Conservation (phyloP, 2,797 vertebrate species). For the Petrocephalus sullivani region DNA sequence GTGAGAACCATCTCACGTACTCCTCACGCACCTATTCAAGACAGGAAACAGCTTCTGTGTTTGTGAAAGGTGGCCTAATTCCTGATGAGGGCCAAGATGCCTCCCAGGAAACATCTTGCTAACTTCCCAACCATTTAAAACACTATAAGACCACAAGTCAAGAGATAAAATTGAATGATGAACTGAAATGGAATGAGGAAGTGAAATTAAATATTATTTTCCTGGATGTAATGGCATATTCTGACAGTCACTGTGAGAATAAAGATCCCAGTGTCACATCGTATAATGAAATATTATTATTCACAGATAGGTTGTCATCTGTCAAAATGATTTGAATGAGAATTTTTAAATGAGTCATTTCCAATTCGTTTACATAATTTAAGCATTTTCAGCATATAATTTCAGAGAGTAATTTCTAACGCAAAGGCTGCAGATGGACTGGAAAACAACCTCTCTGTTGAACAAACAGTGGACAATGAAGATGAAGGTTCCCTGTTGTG, state of each 20-base stretch:
- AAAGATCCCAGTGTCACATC: background rate
- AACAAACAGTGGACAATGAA: slow-evolving; percentile 28
- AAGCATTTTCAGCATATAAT: background rate
- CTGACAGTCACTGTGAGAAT: background rate
- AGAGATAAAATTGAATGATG: background rate
- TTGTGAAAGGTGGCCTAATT: background rate
- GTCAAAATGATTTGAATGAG: background rate
- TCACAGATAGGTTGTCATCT: background rate
- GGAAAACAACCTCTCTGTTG: slow-evolving; percentile 20
- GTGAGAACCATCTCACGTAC: slow-evolving; percentile 47
- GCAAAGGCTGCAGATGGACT: background rate
- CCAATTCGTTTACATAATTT: background rate
- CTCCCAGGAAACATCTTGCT: background rate
- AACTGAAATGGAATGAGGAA: background rate
- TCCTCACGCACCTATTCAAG: slow-evolving; percentile 39
- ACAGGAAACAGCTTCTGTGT: background rate
- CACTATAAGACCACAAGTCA: background rate
- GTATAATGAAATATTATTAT: background rate
- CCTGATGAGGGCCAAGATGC: background rate
- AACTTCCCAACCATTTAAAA: background rate
- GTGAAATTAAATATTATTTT: background rate
- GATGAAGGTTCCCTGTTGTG: slow-evolving; percentile 27
- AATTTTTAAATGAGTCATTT: background rate
- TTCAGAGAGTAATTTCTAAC: background rate
- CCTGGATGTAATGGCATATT: background rate